Percentiles rank a stretch among this genome's conserved stretches.
phyloP scores from a whole-genome alignment of 2,888 invertebrate species.

The Epirrhoe alternata region DNA sequence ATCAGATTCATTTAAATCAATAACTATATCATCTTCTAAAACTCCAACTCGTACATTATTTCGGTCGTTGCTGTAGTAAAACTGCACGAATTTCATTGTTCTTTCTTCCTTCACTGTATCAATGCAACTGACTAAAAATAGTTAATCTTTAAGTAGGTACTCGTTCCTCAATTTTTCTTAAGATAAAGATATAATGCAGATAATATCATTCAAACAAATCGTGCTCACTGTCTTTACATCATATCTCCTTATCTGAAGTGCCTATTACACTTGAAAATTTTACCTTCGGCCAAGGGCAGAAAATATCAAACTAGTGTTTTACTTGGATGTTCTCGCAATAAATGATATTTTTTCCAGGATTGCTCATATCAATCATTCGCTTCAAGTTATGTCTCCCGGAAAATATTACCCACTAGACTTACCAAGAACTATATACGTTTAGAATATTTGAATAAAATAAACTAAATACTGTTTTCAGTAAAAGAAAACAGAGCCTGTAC shows the following conservation, averaged over 20 bases:
- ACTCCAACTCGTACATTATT: conserved; percentile 84
- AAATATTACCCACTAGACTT: not conserved
- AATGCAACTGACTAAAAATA: conserved; percentile 20
- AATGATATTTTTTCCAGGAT: too few relatives aligned
- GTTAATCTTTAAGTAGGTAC: conserved; percentile 19
- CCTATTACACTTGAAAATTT: not conserved
- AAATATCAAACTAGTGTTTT: too few relatives aligned
- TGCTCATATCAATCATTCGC: too few relatives aligned
- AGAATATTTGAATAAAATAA: too few relatives aligned
- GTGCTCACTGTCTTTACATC: not conserved
- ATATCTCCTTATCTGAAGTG: not conserved
- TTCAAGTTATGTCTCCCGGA: not conserved
- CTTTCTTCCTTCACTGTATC: conserved; percentile 19
- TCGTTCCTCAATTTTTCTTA: conserved; percentile 6
- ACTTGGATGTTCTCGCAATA: too few relatives aligned
- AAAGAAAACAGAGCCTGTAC: too few relatives aligned
- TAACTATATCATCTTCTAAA: conserved; percentile 84
- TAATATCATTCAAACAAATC: not conserved
- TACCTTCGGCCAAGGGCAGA: too few relatives aligned
- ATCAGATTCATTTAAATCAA: conserved; percentile 87
- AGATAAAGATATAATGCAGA: conserved; percentile 31
- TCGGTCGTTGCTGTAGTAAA: conserved; percentile 78
- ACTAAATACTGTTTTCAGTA: too few relatives aligned
- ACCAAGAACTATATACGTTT: too few relatives aligned
- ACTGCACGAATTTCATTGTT: conserved; percentile 88